Percentiles rank a stretch among this genome's conserved stretches.
Evolutionary conservation across 2,888 invertebrate species (phyloP).

Genomic region (Epistrophella euchroma): DNA sequence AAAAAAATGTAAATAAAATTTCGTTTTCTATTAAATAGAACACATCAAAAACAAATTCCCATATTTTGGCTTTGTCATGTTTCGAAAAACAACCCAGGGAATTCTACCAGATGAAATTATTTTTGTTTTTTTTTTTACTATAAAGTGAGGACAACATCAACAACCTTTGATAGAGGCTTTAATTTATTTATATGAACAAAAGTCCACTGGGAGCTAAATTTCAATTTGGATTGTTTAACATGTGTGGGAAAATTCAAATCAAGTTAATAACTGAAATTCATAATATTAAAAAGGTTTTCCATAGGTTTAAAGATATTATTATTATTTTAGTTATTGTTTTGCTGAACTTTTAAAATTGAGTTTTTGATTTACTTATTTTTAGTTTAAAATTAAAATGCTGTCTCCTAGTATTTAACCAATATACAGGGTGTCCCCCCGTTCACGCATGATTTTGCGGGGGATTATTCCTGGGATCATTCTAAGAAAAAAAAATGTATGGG

Average conservation of each 20-base stretch:
- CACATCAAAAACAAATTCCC: slow-evolving; percentile 14
- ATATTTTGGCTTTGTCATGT: neutral
- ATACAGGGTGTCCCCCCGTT: too few species aligned
- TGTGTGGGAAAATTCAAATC: neutral
- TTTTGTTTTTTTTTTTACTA: too few species aligned
- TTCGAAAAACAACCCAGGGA: neutral
- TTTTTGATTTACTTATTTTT: too few species aligned
- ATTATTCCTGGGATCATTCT: too few species aligned
- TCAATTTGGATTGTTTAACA: neutral
- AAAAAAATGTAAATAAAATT: slow-evolving; percentile 14
- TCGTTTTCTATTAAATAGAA: neutral
- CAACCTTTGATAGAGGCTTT: neutral
- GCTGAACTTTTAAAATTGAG: too few species aligned
- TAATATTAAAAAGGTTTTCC: too few species aligned
- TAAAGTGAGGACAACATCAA: neutral
- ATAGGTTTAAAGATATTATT: too few species aligned
- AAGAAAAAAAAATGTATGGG: too few species aligned
- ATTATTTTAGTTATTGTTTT: too few species aligned
- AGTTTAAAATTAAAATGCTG: too few species aligned
- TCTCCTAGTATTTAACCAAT: too few species aligned
- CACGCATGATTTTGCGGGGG: too few species aligned
- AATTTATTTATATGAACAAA: neutral
- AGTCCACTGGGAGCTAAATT: neutral
- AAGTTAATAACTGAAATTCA: neutral
- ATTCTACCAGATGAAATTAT: neutral